Percentiles rank a stretch among this genome's conserved stretches.
These are phyloP conservation scores for Grammomys dolichurus DNA, from an alignment of 2,113 vertebrate species.

Conservation along the genomic window DNA sequence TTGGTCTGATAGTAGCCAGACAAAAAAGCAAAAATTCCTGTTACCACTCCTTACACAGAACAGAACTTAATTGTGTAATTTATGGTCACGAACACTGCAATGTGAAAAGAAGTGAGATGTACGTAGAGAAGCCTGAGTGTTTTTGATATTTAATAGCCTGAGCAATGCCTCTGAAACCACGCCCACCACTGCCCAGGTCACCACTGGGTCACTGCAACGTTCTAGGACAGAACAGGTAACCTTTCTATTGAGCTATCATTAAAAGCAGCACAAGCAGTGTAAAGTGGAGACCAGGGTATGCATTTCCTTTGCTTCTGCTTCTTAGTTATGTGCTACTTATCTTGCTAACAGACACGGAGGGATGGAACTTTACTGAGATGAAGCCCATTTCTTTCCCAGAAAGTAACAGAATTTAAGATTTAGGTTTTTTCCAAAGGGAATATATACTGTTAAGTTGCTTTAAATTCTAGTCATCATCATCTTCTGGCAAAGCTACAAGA, in stretches of 20 bases:
- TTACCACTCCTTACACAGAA: background rate
- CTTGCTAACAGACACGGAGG: background rate
- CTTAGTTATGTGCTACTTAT: conserved; percentile 22
- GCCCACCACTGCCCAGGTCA: background rate
- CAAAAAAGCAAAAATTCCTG: conserved; percentile 13
- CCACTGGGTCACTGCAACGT: background rate
- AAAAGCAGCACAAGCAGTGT: background rate
- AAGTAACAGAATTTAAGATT: conserved; percentile 11
- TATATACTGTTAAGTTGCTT: background rate
- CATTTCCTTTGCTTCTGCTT: background rate
- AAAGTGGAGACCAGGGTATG: background rate
- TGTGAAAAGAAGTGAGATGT: background rate
- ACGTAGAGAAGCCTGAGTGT: background rate
- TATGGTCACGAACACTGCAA: background rate
- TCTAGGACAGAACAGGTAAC: background rate
- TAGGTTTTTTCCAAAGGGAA: background rate
- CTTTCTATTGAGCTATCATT: background rate
- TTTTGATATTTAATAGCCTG: background rate
- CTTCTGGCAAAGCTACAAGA: conserved; percentile 20
- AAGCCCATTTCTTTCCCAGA: conserved; percentile 6
- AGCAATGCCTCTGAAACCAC: background rate
- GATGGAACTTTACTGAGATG: background rate
- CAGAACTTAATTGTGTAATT: background rate
- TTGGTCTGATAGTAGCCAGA: conserved; percentile 7
- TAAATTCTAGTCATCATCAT: conserved; percentile 13